phyloP scores from a whole-genome alignment of 2,888 invertebrate species.

The Nipponacmea schrenckii region DNA sequence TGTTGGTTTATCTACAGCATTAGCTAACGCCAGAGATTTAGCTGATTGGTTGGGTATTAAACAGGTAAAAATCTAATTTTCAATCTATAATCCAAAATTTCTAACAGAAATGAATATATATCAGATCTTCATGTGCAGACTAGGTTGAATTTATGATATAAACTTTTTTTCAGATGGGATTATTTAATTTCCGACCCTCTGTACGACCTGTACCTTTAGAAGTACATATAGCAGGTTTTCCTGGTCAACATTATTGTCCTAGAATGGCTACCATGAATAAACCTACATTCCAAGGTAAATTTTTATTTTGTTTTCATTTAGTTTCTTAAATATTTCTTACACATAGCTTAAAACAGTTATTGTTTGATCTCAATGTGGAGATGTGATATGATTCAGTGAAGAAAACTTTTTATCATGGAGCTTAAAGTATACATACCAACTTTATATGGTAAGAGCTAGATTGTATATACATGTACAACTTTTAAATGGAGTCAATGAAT shows the following conservation, averaged over 20 bases:
- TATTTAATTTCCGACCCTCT: constrained; percentile 97
- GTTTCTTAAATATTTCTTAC: not conserved
- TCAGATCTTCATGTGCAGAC: not conserved
- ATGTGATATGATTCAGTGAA: no score
- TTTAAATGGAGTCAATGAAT: no score
- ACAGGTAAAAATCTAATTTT: constrained; percentile 51
- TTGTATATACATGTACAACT: no score
- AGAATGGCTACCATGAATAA: constrained; percentile 99
- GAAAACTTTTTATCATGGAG: no score
- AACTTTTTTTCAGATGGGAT: constrained; percentile 75
- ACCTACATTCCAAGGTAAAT: constrained; percentile 86
- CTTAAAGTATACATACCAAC: no score
- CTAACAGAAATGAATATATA: no score
- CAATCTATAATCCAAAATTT: no score
- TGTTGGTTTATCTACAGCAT: constrained; percentile 94
- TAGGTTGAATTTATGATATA: not conserved
- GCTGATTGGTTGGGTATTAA: constrained; percentile 94
- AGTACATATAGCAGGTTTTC: constrained; percentile 93
- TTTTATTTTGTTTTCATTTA: not conserved
- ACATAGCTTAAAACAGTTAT: not conserved
- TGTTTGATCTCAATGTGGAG: not conserved
- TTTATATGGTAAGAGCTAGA: no score
- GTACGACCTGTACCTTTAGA: constrained; percentile 97
- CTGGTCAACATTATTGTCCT: constrained; percentile 98
- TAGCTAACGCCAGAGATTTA: constrained; percentile 96